phyloP scores from a whole-genome alignment of 2,797 vertebrate species.

The Tapera naevia region DNA sequence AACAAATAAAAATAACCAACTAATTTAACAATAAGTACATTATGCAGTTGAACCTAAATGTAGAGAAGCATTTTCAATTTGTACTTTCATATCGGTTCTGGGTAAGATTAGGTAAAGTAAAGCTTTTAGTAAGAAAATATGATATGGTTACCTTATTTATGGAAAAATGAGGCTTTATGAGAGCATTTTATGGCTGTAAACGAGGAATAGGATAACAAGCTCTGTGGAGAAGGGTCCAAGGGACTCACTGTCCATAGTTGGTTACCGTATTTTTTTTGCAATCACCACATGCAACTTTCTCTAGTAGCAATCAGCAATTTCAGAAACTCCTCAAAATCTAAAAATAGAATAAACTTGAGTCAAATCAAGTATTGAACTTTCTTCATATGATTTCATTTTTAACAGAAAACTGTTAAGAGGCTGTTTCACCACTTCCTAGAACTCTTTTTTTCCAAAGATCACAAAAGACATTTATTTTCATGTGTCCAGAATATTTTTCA shows the following conservation, averaged over 20 bases:
- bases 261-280: not conserved
- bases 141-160: not conserved
- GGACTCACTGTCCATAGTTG: not conserved
- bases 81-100: not conserved
- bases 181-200: not conserved
- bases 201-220: not conserved
- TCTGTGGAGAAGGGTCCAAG: not conserved
- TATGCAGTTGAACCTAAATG: not conserved
- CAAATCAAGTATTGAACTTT: not conserved
- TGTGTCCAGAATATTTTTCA: not conserved
- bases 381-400: not conserved
- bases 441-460: not conserved
- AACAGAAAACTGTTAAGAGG: not conserved
- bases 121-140: not conserved
- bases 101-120: not conserved
- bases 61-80: slow-evolving; percentile 1
- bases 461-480: not conserved
- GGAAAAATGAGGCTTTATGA: not conserved
- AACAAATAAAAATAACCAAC: slow-evolving; percentile 34
- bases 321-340: not conserved
- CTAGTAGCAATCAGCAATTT: not conserved
- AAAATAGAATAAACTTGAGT: not conserved
- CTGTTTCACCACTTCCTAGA: not conserved
- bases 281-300: not conserved
- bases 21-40: slow-evolving; percentile 18